Conservation (phyloP, 2,888 invertebrate species). For the Chloroclysta siterata region DNA sequence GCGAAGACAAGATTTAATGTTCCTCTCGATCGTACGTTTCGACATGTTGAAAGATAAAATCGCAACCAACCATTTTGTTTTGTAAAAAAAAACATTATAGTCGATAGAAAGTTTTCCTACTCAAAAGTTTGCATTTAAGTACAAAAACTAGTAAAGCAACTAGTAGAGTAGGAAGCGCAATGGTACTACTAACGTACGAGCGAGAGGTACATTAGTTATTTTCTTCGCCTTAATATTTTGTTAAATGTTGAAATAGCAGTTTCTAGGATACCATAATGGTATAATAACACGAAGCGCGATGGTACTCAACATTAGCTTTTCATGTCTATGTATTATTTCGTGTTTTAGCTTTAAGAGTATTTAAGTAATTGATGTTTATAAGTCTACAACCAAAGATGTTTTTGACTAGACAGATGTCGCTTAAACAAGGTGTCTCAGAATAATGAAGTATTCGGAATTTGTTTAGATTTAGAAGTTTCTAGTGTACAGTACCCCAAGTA, state of each 20-base stretch:
- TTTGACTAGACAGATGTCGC: not conserved
- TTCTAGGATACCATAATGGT: not conserved
- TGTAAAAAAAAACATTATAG: too few species aligned
- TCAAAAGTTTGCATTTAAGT: too few species aligned
- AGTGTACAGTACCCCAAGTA: not conserved
- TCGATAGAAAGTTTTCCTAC: too few species aligned
- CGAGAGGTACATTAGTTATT: too few species aligned
- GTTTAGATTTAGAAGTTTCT: not conserved
- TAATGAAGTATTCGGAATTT: not conserved
- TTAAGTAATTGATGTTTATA: not conserved
- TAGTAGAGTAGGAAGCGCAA: too few species aligned
- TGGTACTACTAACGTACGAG: too few species aligned
- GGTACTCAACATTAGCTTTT: not conserved
- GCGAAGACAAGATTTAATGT: too few species aligned
- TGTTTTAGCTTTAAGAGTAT: conserved; percentile 6
- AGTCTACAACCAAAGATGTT: not conserved
- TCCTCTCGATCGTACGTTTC: too few species aligned
- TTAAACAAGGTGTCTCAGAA: not conserved
- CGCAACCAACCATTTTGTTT: too few species aligned
- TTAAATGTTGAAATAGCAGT: not conserved
- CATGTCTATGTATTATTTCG: not conserved
- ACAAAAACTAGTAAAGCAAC: too few species aligned
- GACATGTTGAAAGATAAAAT: too few species aligned
- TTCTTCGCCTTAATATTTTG: too few species aligned
- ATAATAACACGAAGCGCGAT: not conserved